Evolutionary conservation across 2,797 vertebrate species (phyloP).

Genomic region (Neosilurus hyrtlii): DNA sequence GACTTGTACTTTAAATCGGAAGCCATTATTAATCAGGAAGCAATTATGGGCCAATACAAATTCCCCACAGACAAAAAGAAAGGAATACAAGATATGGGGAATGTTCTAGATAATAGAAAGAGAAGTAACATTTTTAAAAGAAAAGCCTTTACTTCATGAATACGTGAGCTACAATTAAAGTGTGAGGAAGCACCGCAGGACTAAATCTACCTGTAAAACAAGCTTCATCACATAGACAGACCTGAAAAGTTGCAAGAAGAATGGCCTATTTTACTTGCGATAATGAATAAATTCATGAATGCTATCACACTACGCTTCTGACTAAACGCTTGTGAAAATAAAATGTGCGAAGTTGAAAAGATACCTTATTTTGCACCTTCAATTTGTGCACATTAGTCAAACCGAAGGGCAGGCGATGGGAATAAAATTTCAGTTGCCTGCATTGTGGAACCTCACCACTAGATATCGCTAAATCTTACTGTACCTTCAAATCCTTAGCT

Average conservation of each 20-base stretch:
- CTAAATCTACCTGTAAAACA: slow-evolving; percentile 9
- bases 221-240: slow-evolving; percentile 1
- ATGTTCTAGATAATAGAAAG: neutral
- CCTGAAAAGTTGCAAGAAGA: neutral
- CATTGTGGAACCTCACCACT: too few relatives aligned
- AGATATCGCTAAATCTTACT: too few relatives aligned
- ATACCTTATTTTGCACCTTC: neutral
- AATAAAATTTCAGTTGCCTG: too few relatives aligned
- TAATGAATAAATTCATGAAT: neutral
- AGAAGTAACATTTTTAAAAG: slow-evolving; percentile 8
- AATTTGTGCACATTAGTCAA: neutral
- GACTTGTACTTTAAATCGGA: slow-evolving; percentile 15
- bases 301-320: neutral
- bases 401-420: neutral
- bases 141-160: neutral
- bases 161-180: neutral
- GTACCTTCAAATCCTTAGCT: neutral
- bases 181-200: neutral
- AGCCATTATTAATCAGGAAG: slow-evolving; percentile 26
- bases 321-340: neutral
- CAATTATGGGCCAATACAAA: slow-evolving; percentile 1
- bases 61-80: slow-evolving; percentile 17
- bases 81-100: neutral
- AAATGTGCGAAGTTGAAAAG: neutral
- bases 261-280: neutral